Percentiles rank a stretch among this genome's conserved stretches.
phyloP scores from a whole-genome alignment of 1,140 invertebrate species.

The Tetramorium simillimum region DNA sequence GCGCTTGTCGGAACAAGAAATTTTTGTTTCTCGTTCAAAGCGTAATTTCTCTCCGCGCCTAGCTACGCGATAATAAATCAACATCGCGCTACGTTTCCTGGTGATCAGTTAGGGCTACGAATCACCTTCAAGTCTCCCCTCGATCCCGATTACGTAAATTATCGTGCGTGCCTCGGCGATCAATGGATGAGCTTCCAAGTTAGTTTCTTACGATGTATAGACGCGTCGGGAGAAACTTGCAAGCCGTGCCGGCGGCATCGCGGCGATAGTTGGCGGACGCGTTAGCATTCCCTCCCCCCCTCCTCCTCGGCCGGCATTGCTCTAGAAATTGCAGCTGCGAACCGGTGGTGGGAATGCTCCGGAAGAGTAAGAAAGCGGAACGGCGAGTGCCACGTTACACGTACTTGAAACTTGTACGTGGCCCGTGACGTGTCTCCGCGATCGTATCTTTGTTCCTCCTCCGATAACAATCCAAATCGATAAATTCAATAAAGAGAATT shows the following conservation, averaged over 20 bases:
- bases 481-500: neutral
- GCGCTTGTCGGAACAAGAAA: neutral
- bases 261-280: slow-evolving; percentile 29
- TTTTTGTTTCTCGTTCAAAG: neutral
- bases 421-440: slow-evolving; percentile 60
- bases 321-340: slow-evolving; percentile 73
- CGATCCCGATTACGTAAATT: slow-evolving; percentile 34
- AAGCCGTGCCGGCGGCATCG: neutral
- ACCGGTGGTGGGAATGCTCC: slow-evolving; percentile 76
- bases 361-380: slow-evolving; percentile 85
- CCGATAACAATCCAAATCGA: slow-evolving; percentile 3
- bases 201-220: neutral
- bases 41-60: slow-evolving; percentile 16
- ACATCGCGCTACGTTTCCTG: neutral
- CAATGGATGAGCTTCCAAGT: neutral
- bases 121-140: neutral
- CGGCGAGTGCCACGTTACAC: slow-evolving; percentile 75
- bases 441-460: neutral
- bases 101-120: slow-evolving; percentile 11
- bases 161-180: neutral
- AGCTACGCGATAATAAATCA: slow-evolving; percentile 15
- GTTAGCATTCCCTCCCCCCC: slow-evolving; percentile 21
- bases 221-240: neutral
- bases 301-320: slow-evolving; percentile 40
- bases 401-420: slow-evolving; percentile 76